phyloP scores from a whole-genome alignment of 23 tunicate genomes.

The Aplidium turbinatum region DNA sequence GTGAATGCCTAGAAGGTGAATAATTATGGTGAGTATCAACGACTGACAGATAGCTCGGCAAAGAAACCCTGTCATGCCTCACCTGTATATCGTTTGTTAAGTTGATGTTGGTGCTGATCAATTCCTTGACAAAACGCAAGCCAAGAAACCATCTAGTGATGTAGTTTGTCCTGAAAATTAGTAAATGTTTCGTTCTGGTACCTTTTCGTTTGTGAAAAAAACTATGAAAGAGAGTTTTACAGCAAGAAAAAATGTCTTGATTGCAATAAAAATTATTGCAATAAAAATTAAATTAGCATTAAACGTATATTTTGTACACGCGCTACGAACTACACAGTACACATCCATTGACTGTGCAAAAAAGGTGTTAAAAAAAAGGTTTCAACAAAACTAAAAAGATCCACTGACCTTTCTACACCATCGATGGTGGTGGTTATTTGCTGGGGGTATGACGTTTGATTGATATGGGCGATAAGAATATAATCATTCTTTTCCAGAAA shows the following conservation, averaged over 20 bases:
- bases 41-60: background rate
- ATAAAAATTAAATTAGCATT: background rate
- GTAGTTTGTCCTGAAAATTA: conserved; percentile 38
- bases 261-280: no score
- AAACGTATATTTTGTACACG: background rate
- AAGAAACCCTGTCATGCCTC: background rate
- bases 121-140: conserved; percentile 68
- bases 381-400: background rate
- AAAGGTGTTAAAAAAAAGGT: background rate
- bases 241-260: no score
- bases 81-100: conserved; percentile 89
- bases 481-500: conserved; percentile 85
- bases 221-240: no score
- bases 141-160: conserved; percentile 90
- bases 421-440: conserved; percentile 5
- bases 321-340: background rate
- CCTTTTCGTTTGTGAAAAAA: no score
- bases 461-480: conserved; percentile 92
- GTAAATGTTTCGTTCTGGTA: no score
- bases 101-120: conserved; percentile 72
- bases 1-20: conserved; percentile 76
- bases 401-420: conserved; percentile 30
- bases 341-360: background rate
- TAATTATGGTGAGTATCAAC: no score
- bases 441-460: conserved; percentile 62